Evolutionary conservation across 1,140 invertebrate genomes (phyloP), one percentile per base, ranked within the genome.

Genomic region (Drosophila parvula): DNA sequence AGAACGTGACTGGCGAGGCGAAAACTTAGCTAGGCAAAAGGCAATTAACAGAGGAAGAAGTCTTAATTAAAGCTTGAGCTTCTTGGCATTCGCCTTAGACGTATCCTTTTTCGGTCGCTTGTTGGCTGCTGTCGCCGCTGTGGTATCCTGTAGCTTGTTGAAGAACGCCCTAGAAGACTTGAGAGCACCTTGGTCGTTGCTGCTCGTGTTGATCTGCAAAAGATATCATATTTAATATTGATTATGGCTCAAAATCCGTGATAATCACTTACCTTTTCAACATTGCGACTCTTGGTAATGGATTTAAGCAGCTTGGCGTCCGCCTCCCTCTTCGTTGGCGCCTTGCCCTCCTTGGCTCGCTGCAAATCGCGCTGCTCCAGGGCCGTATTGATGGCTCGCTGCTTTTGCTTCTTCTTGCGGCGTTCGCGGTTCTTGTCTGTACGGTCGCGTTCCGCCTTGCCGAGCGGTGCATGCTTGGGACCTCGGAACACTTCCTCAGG

Each of bases 401-500:
- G 97, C 14, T 94, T 94, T 34, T 94, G 92, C 92, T 99, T 99
- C 93, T 99, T 99, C 80, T 95, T 95, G 59, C 98, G 94, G 71
- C 97, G 94, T 82, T 97, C 96, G 43, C 98, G 94, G 78, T 98
- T 98, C 92, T 95, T 98, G 92, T 99, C 98, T 0, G 98, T 98
- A 34, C 94, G 93, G 0, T 95, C 95, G 86, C 95, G 94, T 93
- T 99, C 98, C 32, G 94, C 93, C 92, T 96, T 95, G 36, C 96
- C 96, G 78, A 97, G 95, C 0, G 97, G 60, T 53, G 96, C 95
- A 48, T 96, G 96, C 86, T 95, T 96, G n/a, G 92, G 91, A 93
- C 96, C 97, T 28, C 92, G 93, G 93, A 96, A 95, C 14, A 99
- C 93, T 95, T 99, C 98, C 93, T 99, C 97, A 4, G 99, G 98